Base-by-base conservation (phyloP, 1,140 invertebrate genomes). In the Drosophila kepulauana region DNA sequence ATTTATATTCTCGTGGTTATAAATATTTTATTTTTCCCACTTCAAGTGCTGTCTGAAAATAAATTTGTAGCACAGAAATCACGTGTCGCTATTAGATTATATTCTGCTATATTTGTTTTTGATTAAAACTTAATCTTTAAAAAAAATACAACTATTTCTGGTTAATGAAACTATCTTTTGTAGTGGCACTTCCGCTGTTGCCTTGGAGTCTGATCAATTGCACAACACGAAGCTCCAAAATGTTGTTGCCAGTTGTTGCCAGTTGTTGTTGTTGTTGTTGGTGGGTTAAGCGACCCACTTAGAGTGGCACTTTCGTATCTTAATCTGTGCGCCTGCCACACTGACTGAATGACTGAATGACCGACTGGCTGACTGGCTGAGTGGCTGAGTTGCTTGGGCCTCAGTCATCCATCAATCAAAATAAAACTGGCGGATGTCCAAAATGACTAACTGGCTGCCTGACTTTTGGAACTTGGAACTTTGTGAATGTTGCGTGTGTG, bases 401-500 rank as follows among this genome's bases (percentile, higher is more conserved):
- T 69, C 68, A 82, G 81, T 80, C 77, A 69, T 89, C 85, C 80
- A 88, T 88, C 84, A 89, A 88, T 88, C 84, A 89, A 87, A 73
- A 16, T 28, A 16, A 30, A 35, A 25, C 74, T 84, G 85, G 74
- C 85, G 84, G 70, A 88, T 82, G 80, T 81, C 84, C 77, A 89
- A 75, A 25, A 69, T 82, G 82, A 79, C 65, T 68, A 67, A 73
- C 52, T 63, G 65, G 59, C 30, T 85, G 61, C 63, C 58, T 75
- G 79, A 58, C 58, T 62, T 63, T 59, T 79, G 58, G 52, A 49
- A 67, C 30, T 75, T 64, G 61, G 54, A 61, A 30, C 41, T 71
- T 61, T 41, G 20, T 70, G 48, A 35, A 43, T 65, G 69, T 78
- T 69, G 82, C 75, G 82, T 84, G 80, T 54, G 80, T 54, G 46